phyloP scores from a whole-genome alignment of 2,797 vertebrate genomes.

The Phataginus tetradactyla region DNA sequence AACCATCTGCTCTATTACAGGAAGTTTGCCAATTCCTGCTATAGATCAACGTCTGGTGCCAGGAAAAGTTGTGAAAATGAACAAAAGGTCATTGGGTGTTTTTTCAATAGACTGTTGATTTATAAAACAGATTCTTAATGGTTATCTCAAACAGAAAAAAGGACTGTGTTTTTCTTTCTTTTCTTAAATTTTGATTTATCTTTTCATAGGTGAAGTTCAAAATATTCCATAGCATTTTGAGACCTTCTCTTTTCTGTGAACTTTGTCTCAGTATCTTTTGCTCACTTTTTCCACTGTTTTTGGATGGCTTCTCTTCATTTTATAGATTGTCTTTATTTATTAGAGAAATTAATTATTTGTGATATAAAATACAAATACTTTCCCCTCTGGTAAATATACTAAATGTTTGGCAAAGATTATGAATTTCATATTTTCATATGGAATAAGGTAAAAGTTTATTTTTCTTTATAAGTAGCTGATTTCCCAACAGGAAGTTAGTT shows the following conservation, averaged over 20 bases:
- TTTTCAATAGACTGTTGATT: neutral
- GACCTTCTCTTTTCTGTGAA: neutral
- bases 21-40: neutral
- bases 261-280: neutral
- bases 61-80: neutral
- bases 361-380: neutral
- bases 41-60: neutral
- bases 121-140: neutral
- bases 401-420: neutral
- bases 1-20: neutral
- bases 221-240: neutral
- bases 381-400: neutral
- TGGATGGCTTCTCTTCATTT: neutral
- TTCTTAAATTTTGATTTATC: neutral
- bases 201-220: neutral
- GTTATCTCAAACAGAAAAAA: neutral
- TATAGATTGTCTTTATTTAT: neutral
- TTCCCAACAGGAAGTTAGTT: neutral
- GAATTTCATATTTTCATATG: neutral
- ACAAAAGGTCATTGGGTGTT: neutral
- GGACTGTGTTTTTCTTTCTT: neutral
- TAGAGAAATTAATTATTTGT: neutral
- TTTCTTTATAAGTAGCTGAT: neutral
- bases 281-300: neutral
- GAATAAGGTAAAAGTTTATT: neutral